Percentiles rank a stretch among this genome's conserved stretches.
phyloP scores from a whole-genome alignment of 2,113 vertebrate species.

The Colistium nudipinnis region DNA sequence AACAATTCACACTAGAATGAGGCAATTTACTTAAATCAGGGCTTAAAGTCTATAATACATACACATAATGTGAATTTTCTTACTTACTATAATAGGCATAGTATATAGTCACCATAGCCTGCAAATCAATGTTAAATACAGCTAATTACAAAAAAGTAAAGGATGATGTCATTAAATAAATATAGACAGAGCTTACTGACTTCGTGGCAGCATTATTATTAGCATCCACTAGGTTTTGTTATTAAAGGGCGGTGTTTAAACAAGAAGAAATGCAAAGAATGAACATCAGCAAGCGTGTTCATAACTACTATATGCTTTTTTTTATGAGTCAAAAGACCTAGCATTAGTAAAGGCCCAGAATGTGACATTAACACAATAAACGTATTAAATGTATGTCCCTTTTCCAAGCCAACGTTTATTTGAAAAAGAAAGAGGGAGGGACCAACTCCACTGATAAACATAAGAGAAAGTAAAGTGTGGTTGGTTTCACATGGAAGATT shows the following conservation, averaged over 20 bases:
- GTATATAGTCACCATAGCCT: too few relatives aligned
- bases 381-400: neutral
- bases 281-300: too few relatives aligned
- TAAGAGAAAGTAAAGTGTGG: neutral
- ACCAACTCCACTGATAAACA: neutral
- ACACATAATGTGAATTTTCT: neutral
- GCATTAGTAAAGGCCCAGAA: too few relatives aligned
- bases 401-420: neutral
- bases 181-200: too few relatives aligned
- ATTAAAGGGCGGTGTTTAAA: too few relatives aligned
- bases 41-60: neutral
- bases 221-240: too few relatives aligned
- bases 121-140: too few relatives aligned
- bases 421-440: neutral
- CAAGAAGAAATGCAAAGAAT: too few relatives aligned
- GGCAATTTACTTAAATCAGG: neutral
- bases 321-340: too few relatives aligned
- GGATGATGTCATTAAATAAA: too few relatives aligned
- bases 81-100: neutral
- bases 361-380: neutral
- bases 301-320: too few relatives aligned
- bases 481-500: conserved; percentile 32
- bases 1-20: neutral
- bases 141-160: too few relatives aligned
- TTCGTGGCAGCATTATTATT: neutral